These are phyloP conservation scores for Hyles lineata DNA, from an alignment of 2,888 invertebrate genomes.

Conservation along the genomic window DNA sequence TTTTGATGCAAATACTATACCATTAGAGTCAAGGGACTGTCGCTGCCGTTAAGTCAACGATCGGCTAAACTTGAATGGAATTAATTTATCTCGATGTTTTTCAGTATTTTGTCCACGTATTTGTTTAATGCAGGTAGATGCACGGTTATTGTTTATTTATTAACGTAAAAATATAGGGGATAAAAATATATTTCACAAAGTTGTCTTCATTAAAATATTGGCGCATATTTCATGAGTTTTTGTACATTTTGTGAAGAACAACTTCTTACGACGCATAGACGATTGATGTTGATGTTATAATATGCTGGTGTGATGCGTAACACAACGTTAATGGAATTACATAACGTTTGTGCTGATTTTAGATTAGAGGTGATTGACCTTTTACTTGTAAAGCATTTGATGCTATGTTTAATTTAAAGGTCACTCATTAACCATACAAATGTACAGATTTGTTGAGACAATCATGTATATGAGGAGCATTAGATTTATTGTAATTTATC, in stretches of 20 bases:
- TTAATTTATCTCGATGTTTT: slow-evolving; percentile 13
- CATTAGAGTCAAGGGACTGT: slow-evolving; percentile 27
- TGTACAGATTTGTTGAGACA: background rate
- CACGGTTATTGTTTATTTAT: background rate
- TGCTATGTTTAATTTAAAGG: background rate
- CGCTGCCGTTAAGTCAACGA: slow-evolving; percentile 27
- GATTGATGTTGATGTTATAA: too few species aligned
- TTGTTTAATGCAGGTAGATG: background rate
- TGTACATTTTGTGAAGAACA: too few species aligned
- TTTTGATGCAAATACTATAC: slow-evolving; percentile 33
- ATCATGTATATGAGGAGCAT: background rate
- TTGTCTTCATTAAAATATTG: background rate
- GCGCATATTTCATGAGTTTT: background rate
- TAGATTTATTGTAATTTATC: background rate
- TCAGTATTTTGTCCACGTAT: slow-evolving; percentile 4
- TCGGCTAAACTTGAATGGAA: slow-evolving; percentile 17
- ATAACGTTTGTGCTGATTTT: slow-evolving; percentile 1
- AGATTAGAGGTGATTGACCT: slow-evolving; percentile 9
- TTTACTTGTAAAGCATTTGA: background rate
- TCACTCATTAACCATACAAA: slow-evolving; percentile 2
- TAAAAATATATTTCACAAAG: background rate
- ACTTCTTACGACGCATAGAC: too few species aligned
- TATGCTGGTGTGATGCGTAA: background rate
- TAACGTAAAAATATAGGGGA: background rate
- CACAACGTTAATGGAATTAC: background rate